Evolutionary conservation across 1,140 invertebrate genomes (phyloP).

Genomic region (Bombus waltoni): DNA sequence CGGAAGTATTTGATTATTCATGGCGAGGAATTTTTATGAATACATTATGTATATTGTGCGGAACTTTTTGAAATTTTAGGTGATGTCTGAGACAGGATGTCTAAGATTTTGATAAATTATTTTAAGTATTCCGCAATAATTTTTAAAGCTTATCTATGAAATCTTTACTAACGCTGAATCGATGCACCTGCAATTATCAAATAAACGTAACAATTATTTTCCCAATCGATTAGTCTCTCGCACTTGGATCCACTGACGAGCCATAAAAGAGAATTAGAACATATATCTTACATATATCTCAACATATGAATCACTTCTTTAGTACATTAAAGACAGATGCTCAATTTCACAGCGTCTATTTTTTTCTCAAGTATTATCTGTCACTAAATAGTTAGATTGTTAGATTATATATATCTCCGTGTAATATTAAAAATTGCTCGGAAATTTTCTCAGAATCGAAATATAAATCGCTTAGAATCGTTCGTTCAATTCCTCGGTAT

Average conservation of each 20-base stretch:
- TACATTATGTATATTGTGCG: rapidly evolving
- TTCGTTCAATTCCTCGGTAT: not conserved
- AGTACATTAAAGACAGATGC: not conserved
- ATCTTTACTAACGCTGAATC: not conserved
- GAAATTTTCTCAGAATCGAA: no score
- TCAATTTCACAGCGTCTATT: not conserved
- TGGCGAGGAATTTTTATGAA: not conserved
- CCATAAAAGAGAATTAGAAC: not conserved
- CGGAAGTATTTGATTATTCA: not conserved
- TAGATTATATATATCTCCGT: no score
- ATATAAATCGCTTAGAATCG: not conserved
- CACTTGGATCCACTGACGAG: not conserved
- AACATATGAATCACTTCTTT: no score
- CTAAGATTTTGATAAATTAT: no score
- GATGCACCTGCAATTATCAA: not conserved
- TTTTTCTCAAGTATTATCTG: no score
- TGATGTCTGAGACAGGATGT: no score
- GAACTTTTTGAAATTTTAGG: not conserved
- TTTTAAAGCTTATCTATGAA: not conserved
- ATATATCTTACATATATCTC: no score
- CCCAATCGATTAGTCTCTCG: not conserved
- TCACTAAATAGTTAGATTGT: no score
- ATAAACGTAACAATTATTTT: not conserved
- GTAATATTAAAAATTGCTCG: no score
- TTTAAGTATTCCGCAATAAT: not conserved